These are phyloP conservation scores for Atrichornis clamosus DNA, from an alignment of 2,113 vertebrate species.

Conservation along the genomic window DNA sequence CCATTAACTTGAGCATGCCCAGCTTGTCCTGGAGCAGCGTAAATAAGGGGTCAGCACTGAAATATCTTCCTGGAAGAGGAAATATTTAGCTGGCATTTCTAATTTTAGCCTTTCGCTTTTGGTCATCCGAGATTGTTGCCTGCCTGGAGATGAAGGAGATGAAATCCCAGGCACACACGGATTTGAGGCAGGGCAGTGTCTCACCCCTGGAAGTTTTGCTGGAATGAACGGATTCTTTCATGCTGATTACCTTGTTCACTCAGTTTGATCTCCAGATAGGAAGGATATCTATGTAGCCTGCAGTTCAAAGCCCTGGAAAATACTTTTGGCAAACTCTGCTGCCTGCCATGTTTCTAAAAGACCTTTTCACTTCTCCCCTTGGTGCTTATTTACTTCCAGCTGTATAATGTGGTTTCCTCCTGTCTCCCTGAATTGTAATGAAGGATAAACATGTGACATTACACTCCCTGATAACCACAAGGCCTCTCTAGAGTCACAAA, in stretches of 20 bases:
- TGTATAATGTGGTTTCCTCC: not conserved
- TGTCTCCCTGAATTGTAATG: not conserved
- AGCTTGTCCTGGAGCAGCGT: fast-evolving
- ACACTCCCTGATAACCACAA: not conserved
- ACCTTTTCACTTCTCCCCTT: not conserved
- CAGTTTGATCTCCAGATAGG: not conserved
- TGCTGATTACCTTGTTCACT: not conserved
- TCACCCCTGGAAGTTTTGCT: not conserved
- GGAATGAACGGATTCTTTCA: not conserved
- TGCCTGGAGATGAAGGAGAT: fast-evolving
- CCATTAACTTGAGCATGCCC: not conserved
- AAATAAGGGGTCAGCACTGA: not conserved
- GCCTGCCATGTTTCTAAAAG: not conserved
- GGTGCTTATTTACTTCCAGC: not conserved
- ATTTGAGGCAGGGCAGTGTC: not conserved
- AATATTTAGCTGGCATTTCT: not conserved
- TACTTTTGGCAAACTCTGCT: not conserved
- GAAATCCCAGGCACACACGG: not conserved
- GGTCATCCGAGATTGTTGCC: not conserved
- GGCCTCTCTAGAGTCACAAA: not conserved
- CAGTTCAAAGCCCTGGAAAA: not conserved
- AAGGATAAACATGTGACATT: not conserved
- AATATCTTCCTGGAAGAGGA: not conserved
- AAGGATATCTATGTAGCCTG: not conserved
- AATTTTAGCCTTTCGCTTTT: not conserved